These are phyloP conservation scores for Lamprologus speciosus DNA, from an alignment of 2,113 vertebrate species.

Conservation along the genomic window DNA sequence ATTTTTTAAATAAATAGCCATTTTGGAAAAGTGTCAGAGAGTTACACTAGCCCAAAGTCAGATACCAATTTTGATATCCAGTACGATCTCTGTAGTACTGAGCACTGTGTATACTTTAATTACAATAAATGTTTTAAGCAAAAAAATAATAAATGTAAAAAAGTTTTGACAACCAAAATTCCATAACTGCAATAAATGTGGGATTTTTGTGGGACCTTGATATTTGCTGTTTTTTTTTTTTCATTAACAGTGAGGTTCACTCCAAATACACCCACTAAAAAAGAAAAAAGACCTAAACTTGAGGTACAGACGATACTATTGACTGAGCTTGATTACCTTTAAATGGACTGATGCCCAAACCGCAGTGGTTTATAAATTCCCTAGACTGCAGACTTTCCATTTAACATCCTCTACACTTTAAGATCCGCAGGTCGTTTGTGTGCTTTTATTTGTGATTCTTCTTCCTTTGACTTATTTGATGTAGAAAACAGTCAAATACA, in stretches of 20 bases:
- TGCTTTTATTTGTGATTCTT: background rate
- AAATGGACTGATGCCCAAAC: background rate
- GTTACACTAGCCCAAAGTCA: conserved; percentile 18
- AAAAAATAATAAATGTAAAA: background rate
- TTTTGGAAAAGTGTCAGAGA: conserved; percentile 38
- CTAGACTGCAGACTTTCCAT: background rate
- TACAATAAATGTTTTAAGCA: conserved; percentile 45
- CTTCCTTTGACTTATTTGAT: background rate
- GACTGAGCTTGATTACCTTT: background rate
- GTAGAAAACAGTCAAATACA: background rate
- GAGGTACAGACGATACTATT: background rate
- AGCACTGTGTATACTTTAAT: conserved; percentile 52
- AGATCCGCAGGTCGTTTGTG: background rate
- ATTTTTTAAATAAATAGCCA: conserved; percentile 57
- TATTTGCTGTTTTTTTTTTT: rapidly evolving
- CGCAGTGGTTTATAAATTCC: background rate
- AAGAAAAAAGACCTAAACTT: background rate
- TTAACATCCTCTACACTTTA: background rate
- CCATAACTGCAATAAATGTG: conserved; percentile 61
- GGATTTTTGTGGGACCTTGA: conserved; percentile 35
- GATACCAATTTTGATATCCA: conserved; percentile 58
- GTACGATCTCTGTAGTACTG: conserved; percentile 43
- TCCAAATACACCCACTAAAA: background rate
- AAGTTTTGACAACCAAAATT: conserved; percentile 51
- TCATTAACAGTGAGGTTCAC: background rate